Conservation (phyloP, 2,797 vertebrate genomes). For the Bryconaethiops microstoma region DNA sequence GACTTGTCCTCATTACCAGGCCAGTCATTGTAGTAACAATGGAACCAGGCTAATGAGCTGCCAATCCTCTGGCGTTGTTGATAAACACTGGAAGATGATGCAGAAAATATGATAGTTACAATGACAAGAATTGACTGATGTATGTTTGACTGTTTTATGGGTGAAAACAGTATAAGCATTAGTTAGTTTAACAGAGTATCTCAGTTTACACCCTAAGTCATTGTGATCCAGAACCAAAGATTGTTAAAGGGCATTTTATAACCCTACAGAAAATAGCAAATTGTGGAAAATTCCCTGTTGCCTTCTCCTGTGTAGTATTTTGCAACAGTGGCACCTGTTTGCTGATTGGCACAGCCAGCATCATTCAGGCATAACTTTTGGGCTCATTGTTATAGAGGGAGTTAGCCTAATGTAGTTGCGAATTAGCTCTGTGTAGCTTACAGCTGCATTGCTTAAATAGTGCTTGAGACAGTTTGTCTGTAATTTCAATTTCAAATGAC, state of each 20-base stretch:
- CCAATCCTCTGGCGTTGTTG: slow-evolving; percentile 16
- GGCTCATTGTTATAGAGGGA: not conserved
- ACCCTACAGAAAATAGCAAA: not conserved
- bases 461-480: not conserved
- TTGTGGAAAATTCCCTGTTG: not conserved
- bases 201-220: too few relatives aligned
- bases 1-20: not conserved
- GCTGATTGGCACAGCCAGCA: not conserved
- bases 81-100: slow-evolving; percentile 9
- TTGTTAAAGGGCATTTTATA: not conserved
- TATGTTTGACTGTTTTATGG: not conserved
- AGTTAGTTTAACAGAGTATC: not conserved
- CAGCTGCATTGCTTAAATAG: not conserved
- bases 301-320: not conserved
- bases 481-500: not conserved
- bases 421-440: not conserved
- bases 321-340: not conserved
- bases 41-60: slow-evolving; percentile 8
- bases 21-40: not conserved
- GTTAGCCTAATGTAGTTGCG: not conserved
- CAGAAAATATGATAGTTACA: not conserved
- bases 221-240: not conserved
- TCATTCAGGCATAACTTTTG: not conserved
- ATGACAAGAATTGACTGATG: not conserved
- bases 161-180: not conserved